Evolutionary conservation across 1,140 invertebrate species (phyloP).

Genomic region (Leptinotarsa texana): DNA sequence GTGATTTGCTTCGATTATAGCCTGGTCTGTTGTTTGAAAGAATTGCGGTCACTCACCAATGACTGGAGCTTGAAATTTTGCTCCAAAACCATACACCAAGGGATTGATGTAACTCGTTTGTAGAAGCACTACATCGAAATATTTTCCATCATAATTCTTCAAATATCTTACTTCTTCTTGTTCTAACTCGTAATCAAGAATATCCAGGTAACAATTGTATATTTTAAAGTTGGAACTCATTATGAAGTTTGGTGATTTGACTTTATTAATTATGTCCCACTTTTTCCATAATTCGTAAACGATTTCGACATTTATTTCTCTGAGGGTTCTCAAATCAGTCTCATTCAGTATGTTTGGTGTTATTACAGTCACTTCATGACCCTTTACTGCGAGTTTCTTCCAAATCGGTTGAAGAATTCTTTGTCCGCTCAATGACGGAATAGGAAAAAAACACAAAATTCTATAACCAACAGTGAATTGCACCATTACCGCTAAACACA

Average conservation of each 20-base stretch:
- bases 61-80: not conserved
- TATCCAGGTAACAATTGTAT: not conserved
- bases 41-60: not conserved
- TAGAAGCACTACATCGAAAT: constrained; percentile 48
- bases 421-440: constrained; percentile 54
- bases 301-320: constrained; percentile 40
- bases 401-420: constrained; percentile 51
- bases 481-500: not conserved
- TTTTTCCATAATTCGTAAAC: not conserved
- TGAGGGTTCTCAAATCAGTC: constrained; percentile 41
- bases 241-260: not conserved
- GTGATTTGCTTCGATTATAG: no score
- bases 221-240: not conserved
- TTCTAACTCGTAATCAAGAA: constrained; percentile 28
- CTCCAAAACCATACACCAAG: not conserved
- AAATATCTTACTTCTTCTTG: constrained; percentile 49
- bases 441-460: constrained; percentile 52
- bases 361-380: constrained; percentile 49
- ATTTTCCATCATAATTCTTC: constrained; percentile 37
- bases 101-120: not conserved
- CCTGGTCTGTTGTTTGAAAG: no score
- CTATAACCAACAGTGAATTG: constrained; percentile 41
- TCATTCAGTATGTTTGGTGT: constrained; percentile 30
- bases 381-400: constrained; percentile 47
- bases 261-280: not conserved